Evolutionary conservation across 2,888 invertebrate species (phyloP).

Genomic region (Ceriagrion tenellum): DNA sequence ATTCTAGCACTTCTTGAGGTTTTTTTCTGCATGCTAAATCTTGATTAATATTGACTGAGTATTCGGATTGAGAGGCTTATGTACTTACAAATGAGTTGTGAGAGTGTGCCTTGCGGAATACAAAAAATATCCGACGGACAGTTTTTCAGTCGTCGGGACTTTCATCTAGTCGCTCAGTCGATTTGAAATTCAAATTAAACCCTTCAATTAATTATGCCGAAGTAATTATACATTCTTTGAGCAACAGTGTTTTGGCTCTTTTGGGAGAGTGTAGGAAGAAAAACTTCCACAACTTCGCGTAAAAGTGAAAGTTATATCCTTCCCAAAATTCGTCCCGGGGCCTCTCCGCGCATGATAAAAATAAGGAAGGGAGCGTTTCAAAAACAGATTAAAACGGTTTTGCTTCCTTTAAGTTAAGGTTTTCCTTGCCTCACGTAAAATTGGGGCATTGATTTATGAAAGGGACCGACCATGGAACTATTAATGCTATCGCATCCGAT

Average conservation of each 20-base stretch:
- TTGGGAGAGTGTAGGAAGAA: neutral
- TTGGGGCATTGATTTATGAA: conserved; percentile 26
- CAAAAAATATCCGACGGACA: neutral
- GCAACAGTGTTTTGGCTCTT: neutral
- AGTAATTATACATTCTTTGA: conserved; percentile 31
- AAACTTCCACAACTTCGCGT: neutral
- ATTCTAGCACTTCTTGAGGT: too few species aligned
- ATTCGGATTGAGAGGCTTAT: neutral
- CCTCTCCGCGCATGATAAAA: neutral
- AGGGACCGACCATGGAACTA: neutral
- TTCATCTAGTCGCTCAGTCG: neutral
- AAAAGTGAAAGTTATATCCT: conserved; percentile 29
- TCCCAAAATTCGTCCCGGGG: neutral
- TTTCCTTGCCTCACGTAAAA: neutral
- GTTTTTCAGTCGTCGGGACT: neutral
- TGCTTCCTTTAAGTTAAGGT: neutral
- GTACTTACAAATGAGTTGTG: neutral
- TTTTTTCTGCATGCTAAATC: neutral
- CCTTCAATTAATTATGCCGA: neutral
- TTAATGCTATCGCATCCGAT: neutral
- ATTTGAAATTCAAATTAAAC: conserved; percentile 8
- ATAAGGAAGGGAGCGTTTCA: neutral
- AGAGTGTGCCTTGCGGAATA: neutral
- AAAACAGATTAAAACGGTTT: conserved; percentile 26
- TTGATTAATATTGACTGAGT: neutral